Base-by-base conservation (phyloP, 2,888 invertebrate genomes). In the Hermaeophaga mercurialis region DNA sequence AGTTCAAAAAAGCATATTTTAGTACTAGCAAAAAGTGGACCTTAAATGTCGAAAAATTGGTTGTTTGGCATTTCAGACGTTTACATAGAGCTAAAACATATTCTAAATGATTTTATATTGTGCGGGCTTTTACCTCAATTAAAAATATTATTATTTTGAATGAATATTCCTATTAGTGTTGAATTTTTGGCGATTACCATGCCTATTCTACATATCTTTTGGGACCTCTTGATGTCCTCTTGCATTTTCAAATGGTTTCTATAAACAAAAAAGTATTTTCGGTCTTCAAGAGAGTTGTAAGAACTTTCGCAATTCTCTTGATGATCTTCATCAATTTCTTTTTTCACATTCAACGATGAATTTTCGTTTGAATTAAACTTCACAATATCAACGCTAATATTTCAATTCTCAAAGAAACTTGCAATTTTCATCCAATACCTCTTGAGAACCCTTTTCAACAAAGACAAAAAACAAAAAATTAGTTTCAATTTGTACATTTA, bases 401-500 rank as follows among this genome's bases (percentile, higher is more conserved):
- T 53, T 59, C 56, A 54, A 59, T 65, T 61, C 59, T 59, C 56
- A 58, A 70, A 71, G 66, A 73, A 69, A 72, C 71, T 73, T 73
- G 70, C 69, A 83, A 43, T 22, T 43, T 85, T 88, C 87, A 88
- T 87, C 88, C 88, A 85, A 86, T 85, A 86, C 85, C 85, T 87
- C 88, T 86, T 87, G 86, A 86, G 86, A 85, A 85, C 86, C 88
- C 88, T 88, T 88, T 84, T 75, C 85, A 84, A 87, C 87, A 87
- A 88, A 87, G 63, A 87, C 87, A 85, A 87, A 87, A 88, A 84
- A 83, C 80, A 43, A 43, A 81, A 65, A 70, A 70, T 68, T 69
- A 70, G 70, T 70, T 62, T 63, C 59, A 64, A 14, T 49, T 61
- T 53, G 50, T 44, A 48, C 57, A 65, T 66, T 66, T 66, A 65